Conservation (phyloP, 2,113 vertebrate species). For the Erythrolamprus reginae region DNA sequence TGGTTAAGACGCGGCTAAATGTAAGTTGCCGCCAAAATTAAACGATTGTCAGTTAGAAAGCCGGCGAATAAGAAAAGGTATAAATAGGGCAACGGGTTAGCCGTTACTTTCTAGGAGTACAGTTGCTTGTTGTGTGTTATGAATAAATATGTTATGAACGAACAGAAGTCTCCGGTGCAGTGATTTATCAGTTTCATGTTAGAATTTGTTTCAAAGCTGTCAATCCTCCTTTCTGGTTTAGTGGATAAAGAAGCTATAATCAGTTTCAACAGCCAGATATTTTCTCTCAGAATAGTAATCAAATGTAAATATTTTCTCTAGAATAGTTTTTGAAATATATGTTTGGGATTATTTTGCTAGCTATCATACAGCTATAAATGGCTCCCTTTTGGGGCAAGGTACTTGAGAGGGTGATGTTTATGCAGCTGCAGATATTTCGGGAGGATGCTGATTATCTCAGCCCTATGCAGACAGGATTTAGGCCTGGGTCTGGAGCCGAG, state of each 20-base stretch:
- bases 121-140: no score
- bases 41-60: no score
- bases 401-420: neutral
- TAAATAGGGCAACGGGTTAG: no score
- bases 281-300: neutral
- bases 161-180: no score
- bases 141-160: no score
- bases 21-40: no score
- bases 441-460: neutral
- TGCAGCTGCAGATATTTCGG: neutral
- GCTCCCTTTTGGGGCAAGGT: neutral
- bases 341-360: neutral
- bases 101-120: no score
- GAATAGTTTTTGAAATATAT: neutral
- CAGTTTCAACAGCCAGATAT: neutral
- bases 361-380: neutral
- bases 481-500: neutral
- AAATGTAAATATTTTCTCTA: neutral
- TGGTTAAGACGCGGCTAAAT: no score
- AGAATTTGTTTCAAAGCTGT: neutral
- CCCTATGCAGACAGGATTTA: neutral
- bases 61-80: no score
- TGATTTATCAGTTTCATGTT: no score
- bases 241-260: neutral
- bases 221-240: neutral